Conservation (phyloP, 2,888 invertebrate genomes). For the Campoplex nolae region DNA sequence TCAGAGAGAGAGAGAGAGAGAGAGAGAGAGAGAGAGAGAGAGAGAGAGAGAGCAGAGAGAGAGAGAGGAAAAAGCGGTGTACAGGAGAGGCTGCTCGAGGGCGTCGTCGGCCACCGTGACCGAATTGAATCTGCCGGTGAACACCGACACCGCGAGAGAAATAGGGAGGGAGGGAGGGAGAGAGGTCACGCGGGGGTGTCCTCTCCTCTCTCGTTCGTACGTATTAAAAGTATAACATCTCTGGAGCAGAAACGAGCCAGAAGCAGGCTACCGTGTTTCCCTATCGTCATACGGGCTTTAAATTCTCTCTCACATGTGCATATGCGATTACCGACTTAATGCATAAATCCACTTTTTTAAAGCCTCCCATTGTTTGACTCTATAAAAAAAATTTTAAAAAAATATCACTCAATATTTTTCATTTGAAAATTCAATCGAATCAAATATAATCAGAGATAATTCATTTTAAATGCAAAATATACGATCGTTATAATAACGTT, state of each 20-base stretch:
- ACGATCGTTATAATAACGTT: too few species aligned
- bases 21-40: slow-evolving; percentile 52
- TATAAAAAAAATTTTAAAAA: too few species aligned
- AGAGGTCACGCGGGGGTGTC: slow-evolving; percentile 40
- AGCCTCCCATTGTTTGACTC: too few species aligned
- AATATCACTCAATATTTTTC: too few species aligned
- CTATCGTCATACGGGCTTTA: slow-evolving; percentile 43
- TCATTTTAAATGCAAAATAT: too few species aligned
- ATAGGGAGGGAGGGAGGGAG: background rate
- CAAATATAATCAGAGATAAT: too few species aligned
- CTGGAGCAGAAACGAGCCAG: slow-evolving; percentile 33
- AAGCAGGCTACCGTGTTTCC: slow-evolving; percentile 54
- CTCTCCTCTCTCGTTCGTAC: slow-evolving; percentile 11
- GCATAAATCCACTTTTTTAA: background rate
- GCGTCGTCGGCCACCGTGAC: slow-evolving; percentile 82
- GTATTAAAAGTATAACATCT: slow-evolving; percentile 34
- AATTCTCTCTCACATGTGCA: slow-evolving; percentile 51
- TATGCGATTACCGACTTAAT: slow-evolving; percentile 9
- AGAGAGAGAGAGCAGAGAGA: slow-evolving; percentile 17
- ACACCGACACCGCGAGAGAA: slow-evolving; percentile 77
- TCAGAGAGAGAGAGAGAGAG: slow-evolving; percentile 51
- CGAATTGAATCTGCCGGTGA: slow-evolving; percentile 80
- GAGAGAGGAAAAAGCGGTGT: slow-evolving; percentile 71
- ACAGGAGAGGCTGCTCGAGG: slow-evolving; percentile 72
- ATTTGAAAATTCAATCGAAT: too few species aligned